Evolutionary conservation across 1,140 invertebrate genomes (phyloP), one percentile per base, ranked within the genome.

Genomic region (Sitophilus oryzae): DNA sequence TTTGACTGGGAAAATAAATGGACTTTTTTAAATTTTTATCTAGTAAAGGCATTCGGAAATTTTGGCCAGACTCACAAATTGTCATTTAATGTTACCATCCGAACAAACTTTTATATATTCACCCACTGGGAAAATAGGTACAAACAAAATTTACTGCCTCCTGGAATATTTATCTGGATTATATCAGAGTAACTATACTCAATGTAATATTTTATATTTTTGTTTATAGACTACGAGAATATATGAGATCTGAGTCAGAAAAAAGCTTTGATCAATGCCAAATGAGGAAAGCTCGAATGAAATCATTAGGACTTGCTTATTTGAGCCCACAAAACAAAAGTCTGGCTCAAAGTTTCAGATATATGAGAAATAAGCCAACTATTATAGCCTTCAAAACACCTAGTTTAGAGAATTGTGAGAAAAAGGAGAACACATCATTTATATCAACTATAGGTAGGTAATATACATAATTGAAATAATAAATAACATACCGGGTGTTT

Each of bases 331-430:
- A 88, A 65, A 88, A 88, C 64, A 83, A 83, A 64, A 82, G 82
- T 11, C 69, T 89, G 43, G 87, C 86, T 1, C 86, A 89, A 64
- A 88, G 85, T 66, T 89, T 89, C 69, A 77, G 88, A 16, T 91
- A 91, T 65, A 90, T 92, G 88, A 73, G 89, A 30, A 86, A 82
- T 42, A 92, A 91, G 66, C 89, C 89, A 1, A 88, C 88, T 0
- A 88, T 92, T 38, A 89, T 92, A 34, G 86, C 88, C 1, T 88
- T 91, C 60, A 86, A 88, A 70, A 82, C 85, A 2, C 87, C 87
- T 2, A 86, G 82, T 71, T 60, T 86, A 36, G 86, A 88, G 62
- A 80, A 81, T 57, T 80, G 76, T 41, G 80, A 87, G 58, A 69
- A 79, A 25, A 70, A 77, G 16, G 66, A 75, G 21, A 70, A 73